Evolutionary conservation across 2,797 vertebrate genomes (phyloP), one percentile per base, ranked within the genome.

Genomic region (Parotocinclus haroldoi): DNA sequence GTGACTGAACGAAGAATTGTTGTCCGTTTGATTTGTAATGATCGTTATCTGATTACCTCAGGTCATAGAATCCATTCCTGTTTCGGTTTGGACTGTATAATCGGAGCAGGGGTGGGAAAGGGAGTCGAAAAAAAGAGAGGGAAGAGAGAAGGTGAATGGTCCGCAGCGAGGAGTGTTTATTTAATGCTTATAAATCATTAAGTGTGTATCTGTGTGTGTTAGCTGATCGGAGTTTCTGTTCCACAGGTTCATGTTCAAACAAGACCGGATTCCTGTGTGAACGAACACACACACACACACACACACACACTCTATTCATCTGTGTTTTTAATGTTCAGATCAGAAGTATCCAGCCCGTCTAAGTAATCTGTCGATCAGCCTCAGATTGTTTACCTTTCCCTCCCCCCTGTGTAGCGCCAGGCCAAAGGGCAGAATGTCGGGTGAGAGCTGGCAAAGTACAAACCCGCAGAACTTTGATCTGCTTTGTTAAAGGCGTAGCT

Each of bases 341-440:
- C 60, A 61, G 57, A 51, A 62, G 48, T 37, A 16, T 58, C 27
- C 27, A 27, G 27, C 27, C 27, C 5, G 27, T 27, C 27, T 27
- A 27, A 27, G 27, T 27, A 27, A 27, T 2, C 27, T 27, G 27
- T 68, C 58, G 9, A 37, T 37, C 37, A 12, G 53, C 39, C 57
- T 51, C 18, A 63, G 49, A 27, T 27, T 66, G 57, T 78, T 66
- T 73, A 52, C 73, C 42, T 71, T 74, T 78, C 40, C 7, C 65
- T 58, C 39, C 39, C n/a, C 36, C 45, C 27, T 27, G 27, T 27
- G 27, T 27, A n/a, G 45, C 16, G 58, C 55, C 40, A 16, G 75
- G 59, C 66, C 72, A 75, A 55, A 71, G 72, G 72, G 74, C 69
- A 60, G 59, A 36, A 49, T 69, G 59, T 74, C 68, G 72, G 66